Percentiles rank a stretch among this genome's conserved stretches.
These are phyloP conservation scores for Bemisia tabaci DNA, from an alignment of 1,140 invertebrate species.

Conservation along the genomic window DNA sequence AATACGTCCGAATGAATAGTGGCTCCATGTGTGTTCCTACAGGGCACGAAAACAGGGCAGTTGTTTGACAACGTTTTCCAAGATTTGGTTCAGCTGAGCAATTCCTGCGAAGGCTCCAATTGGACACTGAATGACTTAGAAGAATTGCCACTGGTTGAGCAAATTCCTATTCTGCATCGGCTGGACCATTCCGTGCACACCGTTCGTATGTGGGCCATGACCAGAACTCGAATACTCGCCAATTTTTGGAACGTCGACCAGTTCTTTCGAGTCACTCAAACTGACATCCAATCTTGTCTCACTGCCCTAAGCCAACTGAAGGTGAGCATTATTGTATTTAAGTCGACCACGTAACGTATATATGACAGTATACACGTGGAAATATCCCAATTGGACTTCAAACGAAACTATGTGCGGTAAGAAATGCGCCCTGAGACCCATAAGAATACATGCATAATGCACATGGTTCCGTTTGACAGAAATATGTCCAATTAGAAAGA, in stretches of 20 bases:
- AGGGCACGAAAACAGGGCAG: conserved; percentile 42
- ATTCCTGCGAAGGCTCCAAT: conserved; percentile 49
- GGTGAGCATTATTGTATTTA: conserved; percentile 18
- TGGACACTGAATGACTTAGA: conserved; percentile 30
- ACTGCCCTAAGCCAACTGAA: conserved; percentile 40
- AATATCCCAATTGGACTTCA: too few species aligned
- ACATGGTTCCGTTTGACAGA: too few species aligned
- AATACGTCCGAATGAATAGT: too few species aligned
- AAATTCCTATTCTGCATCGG: conserved; percentile 61
- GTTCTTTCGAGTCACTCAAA: conserved; percentile 41
- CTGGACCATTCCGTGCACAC: conserved; percentile 51
- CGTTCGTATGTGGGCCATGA: conserved; percentile 52
- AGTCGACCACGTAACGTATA: neutral
- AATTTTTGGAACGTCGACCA: conserved; percentile 56
- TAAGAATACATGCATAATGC: too few species aligned
- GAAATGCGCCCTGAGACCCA: too few species aligned
- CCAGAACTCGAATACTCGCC: conserved; percentile 49
- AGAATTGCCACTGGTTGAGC: conserved; percentile 57
- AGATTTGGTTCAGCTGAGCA: conserved; percentile 44
- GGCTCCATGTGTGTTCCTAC: too few species aligned
- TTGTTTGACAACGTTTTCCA: conserved; percentile 46
- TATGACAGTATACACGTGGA: too few species aligned
- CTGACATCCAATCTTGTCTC: conserved; percentile 49
- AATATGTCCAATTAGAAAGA: too few species aligned
- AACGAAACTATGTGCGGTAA: too few species aligned